Conservation (phyloP, 2,888 invertebrate species). For the Criorhina ranunculi region DNA sequence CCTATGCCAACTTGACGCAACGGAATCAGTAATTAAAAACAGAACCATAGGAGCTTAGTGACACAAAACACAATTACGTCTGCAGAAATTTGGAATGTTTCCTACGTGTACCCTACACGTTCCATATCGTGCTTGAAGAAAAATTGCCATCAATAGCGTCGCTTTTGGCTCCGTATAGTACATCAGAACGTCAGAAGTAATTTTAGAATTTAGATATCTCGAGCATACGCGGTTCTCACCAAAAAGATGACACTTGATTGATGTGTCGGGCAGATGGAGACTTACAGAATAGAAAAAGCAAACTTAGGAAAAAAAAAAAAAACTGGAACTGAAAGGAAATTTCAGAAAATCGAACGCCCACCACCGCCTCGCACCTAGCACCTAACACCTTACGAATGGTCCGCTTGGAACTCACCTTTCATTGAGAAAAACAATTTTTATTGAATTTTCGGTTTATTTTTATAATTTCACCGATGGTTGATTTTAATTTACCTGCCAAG, state of each 20-base stretch:
- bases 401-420: slow-evolving; percentile 36
- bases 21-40: slow-evolving; percentile 70
- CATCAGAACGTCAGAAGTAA: slow-evolving; percentile 64
- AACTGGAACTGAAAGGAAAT: slow-evolving; percentile 48
- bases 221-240: slow-evolving; percentile 36
- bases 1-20: slow-evolving; percentile 62
- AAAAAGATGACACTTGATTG: slow-evolving; percentile 72
- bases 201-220: slow-evolving; percentile 59
- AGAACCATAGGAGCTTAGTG: slow-evolving; percentile 49
- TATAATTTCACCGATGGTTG: slow-evolving; percentile 56
- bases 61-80: slow-evolving; percentile 35
- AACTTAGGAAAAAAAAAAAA: no score
- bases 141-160: slow-evolving; percentile 32
- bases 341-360: slow-evolving; percentile 42
- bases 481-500: slow-evolving; percentile 64
- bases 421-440: slow-evolving; percentile 38
- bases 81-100: slow-evolving; percentile 21
- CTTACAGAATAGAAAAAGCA: slow-evolving; percentile 50
- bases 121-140: slow-evolving; percentile 24
- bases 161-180: slow-evolving; percentile 37
- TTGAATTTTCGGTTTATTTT: slow-evolving; percentile 51
- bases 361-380: neutral
- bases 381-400: slow-evolving; percentile 3
- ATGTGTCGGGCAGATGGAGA: slow-evolving; percentile 72
- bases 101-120: slow-evolving; percentile 33